Base-by-base conservation (phyloP, 2,888 invertebrate species). In the Blastobasis adustella region DNA sequence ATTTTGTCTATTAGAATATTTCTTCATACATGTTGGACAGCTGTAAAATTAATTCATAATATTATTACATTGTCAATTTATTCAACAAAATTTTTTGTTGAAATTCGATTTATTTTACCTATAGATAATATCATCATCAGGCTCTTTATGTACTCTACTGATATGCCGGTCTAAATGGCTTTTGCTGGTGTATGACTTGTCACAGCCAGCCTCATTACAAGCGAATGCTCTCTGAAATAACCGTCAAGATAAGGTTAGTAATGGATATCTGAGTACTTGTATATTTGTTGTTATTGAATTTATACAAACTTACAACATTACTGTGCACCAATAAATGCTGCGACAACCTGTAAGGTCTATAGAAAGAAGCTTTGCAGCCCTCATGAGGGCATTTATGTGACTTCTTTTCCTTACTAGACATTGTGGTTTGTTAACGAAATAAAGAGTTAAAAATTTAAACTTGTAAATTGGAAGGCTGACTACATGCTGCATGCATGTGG, bases 101-200 rank as follows among this genome's bases (percentile, higher is more conserved):
- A 1, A 23, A 23, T 23, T 23, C 23, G 3, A 23, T 23, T 23
- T 23, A 38, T 46, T 45, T 57, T 69, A 85, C 86, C 78, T 81
- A 62, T 76, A 77, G 23, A 83, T 56, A 52, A 77, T 60, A 62
- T 74, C 71, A 42, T 59, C 65, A 54, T 67, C 68, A 45, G 59
- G 58, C 46, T 77, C 72, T 58, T 82, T 79, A 61, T 90, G 91
- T 4, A 73, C 79, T 49, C 71, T 85, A 46, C 84, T 79, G 46
- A 85, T 63, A 60, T 93, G 93, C 0, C 93, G 86, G 65, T 90
- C 90, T 49, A 93, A 73, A 65, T 92, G 92, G 7, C 90, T 90
- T 52, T 89, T 81, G 60, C 86, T 92, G 3, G 90, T 88, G 55
- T 93, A 93, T 1, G 89, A 79, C 67, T 93, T 93, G 5, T 65